Evolutionary conservation across 1,140 invertebrate genomes (phyloP).

Genomic region (Aphelenchoides fujianensis): DNA sequence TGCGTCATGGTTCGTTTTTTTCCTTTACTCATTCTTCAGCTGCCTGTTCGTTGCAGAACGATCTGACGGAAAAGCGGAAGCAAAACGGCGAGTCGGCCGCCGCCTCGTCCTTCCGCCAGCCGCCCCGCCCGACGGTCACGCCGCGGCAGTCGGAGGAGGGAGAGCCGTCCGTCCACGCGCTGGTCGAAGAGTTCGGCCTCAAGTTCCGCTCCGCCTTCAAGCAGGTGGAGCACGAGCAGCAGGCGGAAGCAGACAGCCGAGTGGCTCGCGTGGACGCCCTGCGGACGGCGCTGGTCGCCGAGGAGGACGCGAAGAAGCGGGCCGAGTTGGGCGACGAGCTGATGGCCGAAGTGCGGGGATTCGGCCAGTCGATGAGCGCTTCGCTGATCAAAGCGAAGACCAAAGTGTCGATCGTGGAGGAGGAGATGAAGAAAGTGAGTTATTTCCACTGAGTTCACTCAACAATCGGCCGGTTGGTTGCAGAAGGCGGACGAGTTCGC

Average conservation of each 20-base stretch:
- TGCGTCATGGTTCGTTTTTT: no score
- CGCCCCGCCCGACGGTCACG: background rate
- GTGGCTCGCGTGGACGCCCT: background rate
- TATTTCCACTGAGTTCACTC: no score
- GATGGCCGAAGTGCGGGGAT: background rate
- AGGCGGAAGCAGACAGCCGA: background rate
- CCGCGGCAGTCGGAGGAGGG: no score
- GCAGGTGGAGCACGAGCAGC: background rate
- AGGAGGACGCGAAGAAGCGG: background rate
- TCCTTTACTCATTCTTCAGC: no score
- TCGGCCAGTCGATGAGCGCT: background rate
- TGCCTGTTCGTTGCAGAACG: no score
- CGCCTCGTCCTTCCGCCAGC: background rate
- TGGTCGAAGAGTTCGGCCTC: background rate
- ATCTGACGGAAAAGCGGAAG: background rate
- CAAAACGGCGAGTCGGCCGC: background rate
- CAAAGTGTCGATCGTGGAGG: background rate
- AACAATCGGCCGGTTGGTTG: no score
- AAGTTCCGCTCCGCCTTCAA: background rate
- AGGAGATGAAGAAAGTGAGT: background rate
- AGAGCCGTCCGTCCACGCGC: no score
- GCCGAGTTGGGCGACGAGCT: background rate
- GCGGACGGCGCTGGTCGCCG: no score
- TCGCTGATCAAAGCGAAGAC: background rate
- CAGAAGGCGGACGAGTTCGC: no score